These are phyloP conservation scores for Porites australiensis DNA, from an alignment of 64 coral and sea anemone genomes.

Conservation along the genomic window DNA sequence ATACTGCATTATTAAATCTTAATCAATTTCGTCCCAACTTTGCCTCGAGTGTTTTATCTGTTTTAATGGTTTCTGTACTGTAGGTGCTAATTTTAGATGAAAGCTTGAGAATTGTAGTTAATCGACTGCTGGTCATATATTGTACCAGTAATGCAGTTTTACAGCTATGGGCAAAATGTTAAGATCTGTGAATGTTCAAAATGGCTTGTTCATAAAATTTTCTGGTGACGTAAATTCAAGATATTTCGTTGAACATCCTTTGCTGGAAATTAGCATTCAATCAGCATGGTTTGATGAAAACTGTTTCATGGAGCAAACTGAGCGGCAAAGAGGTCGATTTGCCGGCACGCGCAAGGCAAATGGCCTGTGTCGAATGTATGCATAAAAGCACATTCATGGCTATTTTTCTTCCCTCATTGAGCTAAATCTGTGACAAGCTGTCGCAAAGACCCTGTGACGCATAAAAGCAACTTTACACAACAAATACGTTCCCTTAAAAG, in stretches of 20 bases:
- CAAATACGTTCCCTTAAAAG: constrained; percentile 17
- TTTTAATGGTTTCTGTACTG: neutral
- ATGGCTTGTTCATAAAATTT: no score
- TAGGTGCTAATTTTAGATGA: no score
- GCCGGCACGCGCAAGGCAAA: neutral
- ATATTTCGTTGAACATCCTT: no score
- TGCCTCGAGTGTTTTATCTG: neutral
- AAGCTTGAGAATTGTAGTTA: no score
- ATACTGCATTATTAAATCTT: constrained; percentile 8
- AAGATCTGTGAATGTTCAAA: no score
- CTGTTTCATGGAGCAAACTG: no score
- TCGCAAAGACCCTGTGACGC: neutral
- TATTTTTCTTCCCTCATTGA: neutral
- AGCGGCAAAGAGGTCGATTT: neutral
- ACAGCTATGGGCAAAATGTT: no score
- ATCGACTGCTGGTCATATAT: no score
- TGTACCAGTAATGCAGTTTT: no score
- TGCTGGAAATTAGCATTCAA: no score
- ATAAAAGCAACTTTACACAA: constrained; percentile 26
- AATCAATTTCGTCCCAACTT: constrained; percentile 31
- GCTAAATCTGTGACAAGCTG: constrained; percentile 29
- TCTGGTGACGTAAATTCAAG: no score
- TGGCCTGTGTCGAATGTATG: constrained; percentile 13
- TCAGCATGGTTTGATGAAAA: no score
- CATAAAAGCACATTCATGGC: neutral